phyloP scores from a whole-genome alignment of 2,888 invertebrate genomes.

The Erynnis tages region DNA sequence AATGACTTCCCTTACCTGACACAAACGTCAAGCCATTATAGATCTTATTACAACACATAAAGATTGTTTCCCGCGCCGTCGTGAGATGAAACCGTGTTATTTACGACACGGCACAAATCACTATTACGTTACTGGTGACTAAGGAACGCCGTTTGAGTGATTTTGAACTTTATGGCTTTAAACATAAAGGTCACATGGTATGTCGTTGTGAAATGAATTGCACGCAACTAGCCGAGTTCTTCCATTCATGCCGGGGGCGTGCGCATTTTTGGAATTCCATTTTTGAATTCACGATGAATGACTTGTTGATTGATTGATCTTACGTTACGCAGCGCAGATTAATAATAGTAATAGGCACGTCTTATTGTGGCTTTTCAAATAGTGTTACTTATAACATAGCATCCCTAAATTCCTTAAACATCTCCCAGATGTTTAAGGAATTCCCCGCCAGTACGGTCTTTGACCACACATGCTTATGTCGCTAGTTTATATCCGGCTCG shows the following conservation, averaged over 20 bases:
- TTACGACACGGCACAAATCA: constrained; percentile 6
- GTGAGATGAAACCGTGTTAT: neutral
- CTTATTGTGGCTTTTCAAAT: no score
- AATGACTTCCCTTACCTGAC: no score
- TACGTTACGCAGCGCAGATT: no score
- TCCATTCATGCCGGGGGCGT: constrained; percentile 20
- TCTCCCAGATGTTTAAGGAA: no score
- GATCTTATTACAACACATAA: neutral
- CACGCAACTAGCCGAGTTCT: neutral
- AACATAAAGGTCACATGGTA: neutral
- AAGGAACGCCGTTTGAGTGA: neutral
- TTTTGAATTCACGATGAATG: constrained; percentile 21
- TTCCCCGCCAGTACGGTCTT: no score
- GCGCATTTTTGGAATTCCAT: constrained; percentile 21
- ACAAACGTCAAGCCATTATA: neutral
- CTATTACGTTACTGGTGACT: neutral
- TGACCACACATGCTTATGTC: no score
- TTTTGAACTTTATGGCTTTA: neutral
- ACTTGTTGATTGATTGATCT: no score
- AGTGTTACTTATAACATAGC: no score
- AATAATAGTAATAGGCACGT: no score
- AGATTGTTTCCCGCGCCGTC: neutral
- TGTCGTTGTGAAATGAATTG: neutral
- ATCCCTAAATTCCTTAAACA: no score
- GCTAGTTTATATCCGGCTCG: no score